These are phyloP conservation scores for Tachypleus tridentatus DNA, from an alignment of 1,140 invertebrate species.

Conservation along the genomic window DNA sequence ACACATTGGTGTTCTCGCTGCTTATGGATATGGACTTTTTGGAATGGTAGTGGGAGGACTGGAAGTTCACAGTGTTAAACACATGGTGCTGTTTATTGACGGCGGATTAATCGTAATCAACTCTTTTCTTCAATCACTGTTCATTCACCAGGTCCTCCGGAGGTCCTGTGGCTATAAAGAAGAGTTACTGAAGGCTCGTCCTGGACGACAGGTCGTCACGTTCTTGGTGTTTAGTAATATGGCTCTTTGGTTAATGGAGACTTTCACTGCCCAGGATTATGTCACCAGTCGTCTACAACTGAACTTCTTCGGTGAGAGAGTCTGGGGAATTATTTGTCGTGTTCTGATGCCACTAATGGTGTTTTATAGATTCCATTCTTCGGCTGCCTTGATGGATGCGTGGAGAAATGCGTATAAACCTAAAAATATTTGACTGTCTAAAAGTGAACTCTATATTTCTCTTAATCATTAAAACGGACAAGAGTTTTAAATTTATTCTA, in stretches of 20 bases:
- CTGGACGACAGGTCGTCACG: constrained; percentile 51
- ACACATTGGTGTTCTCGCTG: constrained; percentile 42
- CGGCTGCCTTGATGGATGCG: constrained; percentile 51
- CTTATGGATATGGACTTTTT: constrained; percentile 37
- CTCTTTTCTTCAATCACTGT: constrained; percentile 26
- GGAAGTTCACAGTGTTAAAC: constrained; percentile 27
- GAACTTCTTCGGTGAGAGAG: constrained; percentile 48
- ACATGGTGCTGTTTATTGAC: constrained; percentile 38
- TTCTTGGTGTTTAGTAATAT: constrained; percentile 54
- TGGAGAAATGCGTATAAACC: constrained; percentile 42
- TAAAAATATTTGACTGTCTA: too few relatives aligned
- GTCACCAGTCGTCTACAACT: constrained; percentile 45
- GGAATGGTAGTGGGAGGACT: constrained; percentile 37
- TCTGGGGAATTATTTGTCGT: constrained; percentile 53
- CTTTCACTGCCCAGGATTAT: constrained; percentile 51
- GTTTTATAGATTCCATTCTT: constrained; percentile 57
- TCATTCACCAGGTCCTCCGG: constrained; percentile 15
- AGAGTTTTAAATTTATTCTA: too few relatives aligned
- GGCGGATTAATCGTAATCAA: constrained; percentile 43
- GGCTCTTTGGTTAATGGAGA: constrained; percentile 54
- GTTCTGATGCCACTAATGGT: constrained; percentile 52
- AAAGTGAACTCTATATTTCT: too few relatives aligned
- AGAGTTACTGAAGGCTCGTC: constrained; percentile 36
- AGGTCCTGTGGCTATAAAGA: constrained; percentile 15
- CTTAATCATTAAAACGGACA: too few relatives aligned